These are phyloP conservation scores for Macrosiphum euphorbiae DNA, from an alignment of 2,888 invertebrate genomes.

Conservation along the genomic window DNA sequence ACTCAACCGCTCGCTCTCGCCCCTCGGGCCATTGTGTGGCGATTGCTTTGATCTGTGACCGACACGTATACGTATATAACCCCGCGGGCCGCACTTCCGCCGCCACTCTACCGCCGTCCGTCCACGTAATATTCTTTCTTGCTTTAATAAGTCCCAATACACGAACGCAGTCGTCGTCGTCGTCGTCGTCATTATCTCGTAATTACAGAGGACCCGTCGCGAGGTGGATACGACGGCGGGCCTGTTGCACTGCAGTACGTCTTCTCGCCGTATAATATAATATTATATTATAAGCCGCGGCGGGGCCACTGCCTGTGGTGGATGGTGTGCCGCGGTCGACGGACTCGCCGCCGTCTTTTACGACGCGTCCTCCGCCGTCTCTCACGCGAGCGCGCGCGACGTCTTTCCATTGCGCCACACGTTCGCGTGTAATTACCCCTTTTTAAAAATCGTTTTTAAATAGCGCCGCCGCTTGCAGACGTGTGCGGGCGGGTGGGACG, in stretches of 20 bases:
- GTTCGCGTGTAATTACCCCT: slow-evolving; percentile 59
- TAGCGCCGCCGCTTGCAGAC: background rate
- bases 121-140: slow-evolving; percentile 55
- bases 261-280: slow-evolving; percentile 27
- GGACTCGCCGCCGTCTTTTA: background rate
- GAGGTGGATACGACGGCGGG: slow-evolving; percentile 17
- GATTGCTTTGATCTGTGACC: slow-evolving; percentile 65
- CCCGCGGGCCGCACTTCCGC: slow-evolving; percentile 37
- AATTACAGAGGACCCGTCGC: slow-evolving; percentile 61
- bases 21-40: slow-evolving; percentile 62
- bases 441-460: slow-evolving; percentile 64
- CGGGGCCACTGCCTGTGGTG: background rate
- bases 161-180: slow-evolving; percentile 56
- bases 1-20: background rate
- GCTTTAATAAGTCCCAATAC: slow-evolving; percentile 60
- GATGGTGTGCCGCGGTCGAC: background rate
- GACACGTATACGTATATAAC: slow-evolving; percentile 49
- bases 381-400: background rate
- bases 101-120: slow-evolving; percentile 1
- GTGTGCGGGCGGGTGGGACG: background rate
- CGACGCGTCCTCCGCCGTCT: background rate
- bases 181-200: slow-evolving; percentile 63
- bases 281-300: slow-evolving; percentile 30
- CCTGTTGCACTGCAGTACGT: background rate
- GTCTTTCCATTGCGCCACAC: slow-evolving; percentile 47